Evolutionary conservation across 2,113 vertebrate species (phyloP).

Genomic region (zebrafish (Danio rerio)): DNA sequence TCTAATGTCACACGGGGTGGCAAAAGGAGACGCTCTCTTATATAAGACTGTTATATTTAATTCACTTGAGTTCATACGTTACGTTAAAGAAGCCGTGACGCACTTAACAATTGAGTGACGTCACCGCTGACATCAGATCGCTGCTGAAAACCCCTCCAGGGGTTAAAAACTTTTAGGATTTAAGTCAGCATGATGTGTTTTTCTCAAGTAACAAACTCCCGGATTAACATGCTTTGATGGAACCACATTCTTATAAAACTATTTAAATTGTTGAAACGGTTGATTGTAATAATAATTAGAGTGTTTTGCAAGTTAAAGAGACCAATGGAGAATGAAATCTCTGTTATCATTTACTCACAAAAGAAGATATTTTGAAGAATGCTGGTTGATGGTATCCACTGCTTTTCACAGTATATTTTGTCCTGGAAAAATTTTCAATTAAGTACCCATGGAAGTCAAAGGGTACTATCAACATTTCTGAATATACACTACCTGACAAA

Average conservation of each 20-base stretch:
- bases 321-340: too few relatives aligned
- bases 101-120: slow-evolving; percentile 5
- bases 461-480: too few relatives aligned
- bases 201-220: background rate
- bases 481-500: too few relatives aligned
- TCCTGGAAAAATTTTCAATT: too few relatives aligned
- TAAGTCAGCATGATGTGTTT: background rate
- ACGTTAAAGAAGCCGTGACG: slow-evolving; percentile 1
- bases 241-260: background rate
- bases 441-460: too few relatives aligned
- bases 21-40: slow-evolving; percentile 17
- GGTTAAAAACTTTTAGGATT: background rate
- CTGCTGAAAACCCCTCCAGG: background rate
- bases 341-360: too few relatives aligned
- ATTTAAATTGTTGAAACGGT: background rate
- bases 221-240: background rate
- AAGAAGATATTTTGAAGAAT: too few relatives aligned
- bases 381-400: too few relatives aligned
- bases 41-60: slow-evolving; percentile 13
- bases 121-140: background rate
- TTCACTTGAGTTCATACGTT: slow-evolving; percentile 23
- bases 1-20: slow-evolving; percentile 32
- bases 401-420: too few relatives aligned
- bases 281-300: background rate
- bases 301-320: background rate